Conservation (phyloP, 64 coral and sea anemone species). For the Porites lutea region DNA sequence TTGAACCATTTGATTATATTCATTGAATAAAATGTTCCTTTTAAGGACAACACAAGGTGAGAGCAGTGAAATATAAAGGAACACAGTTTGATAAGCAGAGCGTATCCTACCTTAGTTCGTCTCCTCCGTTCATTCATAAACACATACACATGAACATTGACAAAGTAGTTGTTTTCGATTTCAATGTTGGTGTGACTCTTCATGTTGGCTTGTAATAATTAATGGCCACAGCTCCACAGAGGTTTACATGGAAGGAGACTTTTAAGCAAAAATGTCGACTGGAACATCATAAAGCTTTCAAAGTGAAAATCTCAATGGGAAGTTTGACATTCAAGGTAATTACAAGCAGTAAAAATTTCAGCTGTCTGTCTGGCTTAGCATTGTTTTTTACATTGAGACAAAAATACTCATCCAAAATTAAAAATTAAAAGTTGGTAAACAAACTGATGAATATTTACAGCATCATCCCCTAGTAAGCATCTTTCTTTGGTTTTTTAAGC, state of each 20-base stretch:
- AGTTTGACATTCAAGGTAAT: not conserved
- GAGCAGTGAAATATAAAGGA: not conserved
- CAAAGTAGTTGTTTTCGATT: slow-evolving; percentile 75
- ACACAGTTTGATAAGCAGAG: slow-evolving; percentile 28
- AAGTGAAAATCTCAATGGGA: not conserved
- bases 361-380: not conserved
- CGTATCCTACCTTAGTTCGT: slow-evolving; percentile 16
- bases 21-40: not conserved
- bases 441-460: not conserved
- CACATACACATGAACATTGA: slow-evolving; percentile 75
- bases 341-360: not conserved
- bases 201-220: not conserved
- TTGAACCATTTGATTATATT: no score
- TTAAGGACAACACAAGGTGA: not conserved
- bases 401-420: not conserved
- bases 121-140: slow-evolving; percentile 43
- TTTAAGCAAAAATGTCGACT: not conserved
- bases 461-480: not conserved
- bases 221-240: not conserved
- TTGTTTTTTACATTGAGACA: slow-evolving; percentile 9
- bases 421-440: not conserved
- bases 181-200: slow-evolving; percentile 25
- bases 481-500: not conserved
- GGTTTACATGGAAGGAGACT: not conserved
- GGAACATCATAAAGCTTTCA: slow-evolving; percentile 13